Evolutionary conservation across 2,797 vertebrate species (phyloP).

Genomic region (Pelobates cultripes): DNA sequence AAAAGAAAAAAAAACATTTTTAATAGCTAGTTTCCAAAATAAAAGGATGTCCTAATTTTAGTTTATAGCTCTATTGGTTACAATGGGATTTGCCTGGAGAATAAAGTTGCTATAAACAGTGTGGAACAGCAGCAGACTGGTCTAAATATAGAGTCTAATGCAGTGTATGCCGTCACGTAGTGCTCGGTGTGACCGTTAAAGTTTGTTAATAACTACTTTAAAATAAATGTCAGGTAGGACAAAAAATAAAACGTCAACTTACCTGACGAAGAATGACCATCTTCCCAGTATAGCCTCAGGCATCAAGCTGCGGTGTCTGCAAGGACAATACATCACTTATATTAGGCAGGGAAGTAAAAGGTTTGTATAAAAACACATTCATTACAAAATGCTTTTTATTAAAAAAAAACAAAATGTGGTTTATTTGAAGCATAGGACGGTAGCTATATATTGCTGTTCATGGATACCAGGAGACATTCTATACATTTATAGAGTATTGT

Average conservation of each 20-base stretch:
- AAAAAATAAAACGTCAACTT: slow-evolving; percentile 1
- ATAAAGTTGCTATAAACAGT: neutral
- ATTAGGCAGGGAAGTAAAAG: too few relatives aligned
- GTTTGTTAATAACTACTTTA: too few relatives aligned
- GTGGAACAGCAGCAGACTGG: neutral
- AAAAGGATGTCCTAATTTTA: neutral
- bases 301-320: slow-evolving; percentile 45
- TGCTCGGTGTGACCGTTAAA: too few relatives aligned
- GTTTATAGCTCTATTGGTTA: neutral
- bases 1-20: too few relatives aligned
- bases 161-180: too few relatives aligned
- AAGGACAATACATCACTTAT: neutral
- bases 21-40: neutral
- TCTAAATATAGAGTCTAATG: neutral
- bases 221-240: neutral
- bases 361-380: too few relatives aligned
- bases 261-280: slow-evolving; percentile 54
- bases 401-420: too few relatives aligned
- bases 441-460: too few relatives aligned
- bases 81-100: neutral
- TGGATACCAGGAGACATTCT: too few relatives aligned
- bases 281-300: slow-evolving; percentile 26
- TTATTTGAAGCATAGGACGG: too few relatives aligned
- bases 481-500: too few relatives aligned
- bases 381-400: too few relatives aligned